Evolutionary conservation across 2,888 invertebrate species (phyloP).

Genomic region (Empis livida): DNA sequence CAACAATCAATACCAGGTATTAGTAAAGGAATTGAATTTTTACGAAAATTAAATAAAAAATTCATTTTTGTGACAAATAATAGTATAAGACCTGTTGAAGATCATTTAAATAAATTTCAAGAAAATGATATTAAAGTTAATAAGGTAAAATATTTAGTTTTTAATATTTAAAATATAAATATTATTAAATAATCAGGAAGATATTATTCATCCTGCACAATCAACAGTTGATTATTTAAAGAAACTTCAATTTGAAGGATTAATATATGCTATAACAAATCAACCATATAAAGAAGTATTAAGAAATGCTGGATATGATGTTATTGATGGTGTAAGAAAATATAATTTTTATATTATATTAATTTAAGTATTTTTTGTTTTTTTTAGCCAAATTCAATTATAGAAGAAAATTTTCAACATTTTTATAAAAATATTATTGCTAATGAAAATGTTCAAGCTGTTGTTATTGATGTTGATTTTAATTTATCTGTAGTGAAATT

Average conservation of each 20-base stretch:
- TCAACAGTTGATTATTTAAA: slow-evolving; percentile 39
- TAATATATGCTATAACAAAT: slow-evolving; percentile 36
- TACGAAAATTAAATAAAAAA: slow-evolving; percentile 34
- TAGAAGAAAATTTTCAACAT: slow-evolving; percentile 18
- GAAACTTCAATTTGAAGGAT: slow-evolving; percentile 34
- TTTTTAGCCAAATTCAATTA: slow-evolving; percentile 13
- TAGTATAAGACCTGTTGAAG: slow-evolving; percentile 20
- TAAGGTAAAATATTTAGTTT: slow-evolving; percentile 18
- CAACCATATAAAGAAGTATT: slow-evolving; percentile 28
- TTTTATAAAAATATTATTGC: slow-evolving; percentile 23
- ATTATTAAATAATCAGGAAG: slow-evolving; percentile 12
- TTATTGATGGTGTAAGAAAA: slow-evolving; percentile 26
- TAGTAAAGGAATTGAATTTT: slow-evolving; percentile 26
- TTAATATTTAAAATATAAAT: not conserved
- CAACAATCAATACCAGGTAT: slow-evolving; percentile 31
- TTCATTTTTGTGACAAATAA: slow-evolving; percentile 37
- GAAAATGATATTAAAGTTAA: slow-evolving; percentile 20
- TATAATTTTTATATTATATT: not conserved
- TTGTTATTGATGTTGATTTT: slow-evolving; percentile 38
- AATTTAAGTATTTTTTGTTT: not conserved
- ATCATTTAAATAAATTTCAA: slow-evolving; percentile 22
- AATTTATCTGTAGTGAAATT: slow-evolving; percentile 36
- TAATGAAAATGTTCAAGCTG: slow-evolving; percentile 33
- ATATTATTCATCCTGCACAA: slow-evolving; percentile 34
- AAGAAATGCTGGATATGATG: slow-evolving; percentile 33